Percentiles rank a stretch among this genome's conserved stretches.
These are phyloP conservation scores for Myioborus melanocephalus DNA, from an alignment of 2,797 vertebrate genomes.

Conservation along the genomic window DNA sequence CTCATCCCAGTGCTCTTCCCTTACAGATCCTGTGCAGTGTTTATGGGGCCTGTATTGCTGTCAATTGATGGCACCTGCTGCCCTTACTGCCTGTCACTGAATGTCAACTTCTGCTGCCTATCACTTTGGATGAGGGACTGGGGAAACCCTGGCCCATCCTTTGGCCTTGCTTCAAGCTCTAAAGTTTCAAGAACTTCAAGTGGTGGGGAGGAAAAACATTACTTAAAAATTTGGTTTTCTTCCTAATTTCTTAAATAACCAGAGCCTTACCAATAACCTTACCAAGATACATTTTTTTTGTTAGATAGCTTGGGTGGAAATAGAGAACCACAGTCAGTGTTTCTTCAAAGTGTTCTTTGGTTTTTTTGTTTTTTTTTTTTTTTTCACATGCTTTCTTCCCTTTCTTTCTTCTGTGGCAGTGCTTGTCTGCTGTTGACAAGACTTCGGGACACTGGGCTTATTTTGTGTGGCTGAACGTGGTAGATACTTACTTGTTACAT, in stretches of 20 bases:
- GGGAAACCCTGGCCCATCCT: not conserved
- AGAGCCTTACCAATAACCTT: not conserved
- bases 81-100: not conserved
- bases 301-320: not conserved
- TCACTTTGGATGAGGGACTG: not conserved
- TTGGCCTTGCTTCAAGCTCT: not conserved
- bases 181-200: not conserved
- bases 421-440: not conserved
- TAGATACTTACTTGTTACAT: not conserved
- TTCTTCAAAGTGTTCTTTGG: not conserved
- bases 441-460: not conserved
- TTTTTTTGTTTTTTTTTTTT: no score
- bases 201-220: fast-evolving
- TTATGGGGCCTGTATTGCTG: not conserved
- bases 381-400: not conserved
- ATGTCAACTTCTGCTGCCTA: not conserved
- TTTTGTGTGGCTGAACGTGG: not conserved
- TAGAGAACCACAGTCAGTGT: not conserved
- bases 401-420: not conserved
- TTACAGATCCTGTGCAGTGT: not conserved
- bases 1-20: not conserved
- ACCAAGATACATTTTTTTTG: not conserved
- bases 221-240: not conserved
- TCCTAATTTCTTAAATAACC: not conserved
- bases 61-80: not conserved